phyloP scores from a whole-genome alignment of 23 tunicate genomes.

The Halocynthia aurantium region DNA sequence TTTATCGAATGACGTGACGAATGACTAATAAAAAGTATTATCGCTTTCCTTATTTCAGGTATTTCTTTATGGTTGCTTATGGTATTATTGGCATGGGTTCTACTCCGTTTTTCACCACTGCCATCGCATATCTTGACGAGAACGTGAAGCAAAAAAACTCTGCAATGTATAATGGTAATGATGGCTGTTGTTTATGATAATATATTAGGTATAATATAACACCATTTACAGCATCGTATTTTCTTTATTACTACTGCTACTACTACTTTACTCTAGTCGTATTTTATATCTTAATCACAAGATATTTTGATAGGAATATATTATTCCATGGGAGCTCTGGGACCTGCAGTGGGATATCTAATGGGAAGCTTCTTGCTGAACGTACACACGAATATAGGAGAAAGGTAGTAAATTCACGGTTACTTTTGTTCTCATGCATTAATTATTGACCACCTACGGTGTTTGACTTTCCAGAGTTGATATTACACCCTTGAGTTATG shows the following conservation, averaged over 20 bases:
- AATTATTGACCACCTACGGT: not conserved
- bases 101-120: conserved; percentile 32
- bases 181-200: too few relatives aligned
- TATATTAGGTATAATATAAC: too few relatives aligned
- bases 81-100: conserved; percentile 27
- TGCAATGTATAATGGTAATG: conserved; percentile 19
- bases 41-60: not conserved
- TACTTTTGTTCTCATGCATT: not conserved
- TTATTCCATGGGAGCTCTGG: conserved; percentile 26
- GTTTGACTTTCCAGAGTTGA: conserved; percentile 2
- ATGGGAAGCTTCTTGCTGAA: conserved; percentile 15
- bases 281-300: not conserved
- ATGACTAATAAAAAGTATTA: not conserved
- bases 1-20: not conserved
- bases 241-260: too few relatives aligned
- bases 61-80: conserved; percentile 23
- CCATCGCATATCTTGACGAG: conserved; percentile 32
- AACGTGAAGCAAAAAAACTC: conserved; percentile 28
- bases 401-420: conserved; percentile 3
- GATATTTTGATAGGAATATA: conserved; percentile 14
- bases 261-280: too few relatives aligned
- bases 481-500: not conserved
- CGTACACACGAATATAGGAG: conserved; percentile 24
- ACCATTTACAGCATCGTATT: too few relatives aligned
- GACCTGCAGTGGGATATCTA: conserved; percentile 32